Base-by-base conservation (phyloP, 2,888 invertebrate genomes). In the Beris chalybata region DNA sequence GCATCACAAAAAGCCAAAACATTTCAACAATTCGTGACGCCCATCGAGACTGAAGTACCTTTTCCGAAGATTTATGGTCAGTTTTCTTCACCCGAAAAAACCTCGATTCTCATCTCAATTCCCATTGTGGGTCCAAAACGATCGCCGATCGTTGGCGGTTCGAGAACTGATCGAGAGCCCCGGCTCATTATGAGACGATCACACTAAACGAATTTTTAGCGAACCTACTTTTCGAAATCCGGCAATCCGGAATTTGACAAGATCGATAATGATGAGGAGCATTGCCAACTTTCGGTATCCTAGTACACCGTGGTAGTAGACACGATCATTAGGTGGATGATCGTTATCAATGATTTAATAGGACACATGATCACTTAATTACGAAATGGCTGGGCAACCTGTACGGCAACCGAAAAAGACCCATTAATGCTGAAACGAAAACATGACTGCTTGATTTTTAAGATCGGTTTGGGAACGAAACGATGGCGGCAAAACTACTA, bases 11-110 rank as follows among this genome's bases (percentile, higher is more conserved):
- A 72, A 71, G 70, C 71, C 72, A 71, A 72, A 72, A 72, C 71
- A 71, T 71, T 72, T 72, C 71, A 71, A 69, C 71, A 66, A 72
- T 71, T 71, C 70, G 71, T 70, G 70, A 72, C 72, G 72, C 72
- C 72, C 71, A 71, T 72, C 72, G 70, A 44, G 69, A 67, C 69
- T 64, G 63, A 66, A 70, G 65, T 68, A 67, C 65, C 64, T 68
- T 64, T 57, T 58, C 7, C 59, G 52, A 70, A 72, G 70, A 72
- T 71, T 70, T 71, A 71, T 69, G 67, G 38, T 64, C 54, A 53
- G 53, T 53, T 64, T 30, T 30, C 31, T 15, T 48, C 7, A 30
- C 52, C 61, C 61, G 48, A 9, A 44, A 30, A 54, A 38, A 38
- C 38, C 38, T 38, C 38, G 38, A 38, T 38, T 38, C 38, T 38